These are phyloP conservation scores for Luidia sarsii DNA, from an alignment of 53 echinoderm and acorn worm genomes.

Conservation along the genomic window DNA sequence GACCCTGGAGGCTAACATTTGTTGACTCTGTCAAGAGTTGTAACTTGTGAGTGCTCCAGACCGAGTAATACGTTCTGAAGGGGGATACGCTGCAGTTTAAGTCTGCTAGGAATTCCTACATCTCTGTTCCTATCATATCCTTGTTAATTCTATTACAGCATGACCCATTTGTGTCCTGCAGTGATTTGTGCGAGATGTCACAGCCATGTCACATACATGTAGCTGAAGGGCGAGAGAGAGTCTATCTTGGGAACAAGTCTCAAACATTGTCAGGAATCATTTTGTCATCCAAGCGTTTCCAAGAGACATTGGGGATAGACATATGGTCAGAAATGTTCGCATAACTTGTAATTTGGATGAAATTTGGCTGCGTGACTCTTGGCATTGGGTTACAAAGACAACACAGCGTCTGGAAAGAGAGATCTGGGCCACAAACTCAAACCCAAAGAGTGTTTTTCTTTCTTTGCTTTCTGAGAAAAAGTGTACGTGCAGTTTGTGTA, in stretches of 20 bases:
- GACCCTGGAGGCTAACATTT: background rate
- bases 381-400: too few relatives aligned
- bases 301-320: too few relatives aligned
- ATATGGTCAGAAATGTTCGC: too few relatives aligned
- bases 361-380: too few relatives aligned
- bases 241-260: background rate
- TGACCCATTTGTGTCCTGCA: slow-evolving; percentile 3
- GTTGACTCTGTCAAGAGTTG: slow-evolving; percentile 4
- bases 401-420: too few relatives aligned
- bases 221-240: background rate
- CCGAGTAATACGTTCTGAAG: background rate
- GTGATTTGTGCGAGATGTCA: background rate
- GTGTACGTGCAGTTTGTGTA: too few relatives aligned
- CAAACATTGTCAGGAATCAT: background rate
- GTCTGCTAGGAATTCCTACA: too few relatives aligned
- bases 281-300: too few relatives aligned
- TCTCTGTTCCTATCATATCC: background rate
- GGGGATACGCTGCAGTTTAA: background rate
- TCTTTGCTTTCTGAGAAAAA: too few relatives aligned
- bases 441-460: too few relatives aligned
- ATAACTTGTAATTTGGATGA: too few relatives aligned
- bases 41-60: background rate
- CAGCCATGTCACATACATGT: background rate
- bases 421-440: too few relatives aligned
- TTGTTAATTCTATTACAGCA: background rate